Percentiles rank a stretch among this genome's conserved stretches.
phyloP scores from a whole-genome alignment of 1,140 invertebrate species.

The Musca domestica region DNA sequence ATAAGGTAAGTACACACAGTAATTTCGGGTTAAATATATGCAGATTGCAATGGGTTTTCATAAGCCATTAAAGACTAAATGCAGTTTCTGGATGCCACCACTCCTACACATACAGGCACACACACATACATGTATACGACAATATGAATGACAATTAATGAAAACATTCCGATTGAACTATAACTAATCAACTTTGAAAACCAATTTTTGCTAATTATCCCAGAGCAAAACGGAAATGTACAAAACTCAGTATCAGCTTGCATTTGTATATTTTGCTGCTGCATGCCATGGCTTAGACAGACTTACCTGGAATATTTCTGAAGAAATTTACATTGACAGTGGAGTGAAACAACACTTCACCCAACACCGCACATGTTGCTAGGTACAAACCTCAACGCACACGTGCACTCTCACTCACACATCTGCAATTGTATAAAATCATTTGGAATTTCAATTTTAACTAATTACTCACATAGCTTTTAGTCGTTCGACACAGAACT shows the following conservation, averaged over 20 bases:
- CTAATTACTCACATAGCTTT: slow-evolving; percentile 18
- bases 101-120: too few species aligned
- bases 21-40: too few species aligned
- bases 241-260: too few species aligned
- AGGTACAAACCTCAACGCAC: neutral
- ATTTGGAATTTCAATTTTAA: slow-evolving; percentile 20
- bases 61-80: too few species aligned
- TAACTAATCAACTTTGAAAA: slow-evolving; percentile 16
- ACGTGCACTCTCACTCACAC: neutral
- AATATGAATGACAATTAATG: neutral
- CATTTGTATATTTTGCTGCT: too few species aligned
- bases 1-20: too few species aligned
- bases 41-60: too few species aligned
- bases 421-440: neutral
- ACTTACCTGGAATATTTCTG: too few species aligned
- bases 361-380: neutral
- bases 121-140: neutral
- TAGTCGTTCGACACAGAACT: too few species aligned
- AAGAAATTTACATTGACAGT: too few species aligned
- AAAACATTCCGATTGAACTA: slow-evolving; percentile 14
- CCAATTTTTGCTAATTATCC: slow-evolving; percentile 20
- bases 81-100: too few species aligned
- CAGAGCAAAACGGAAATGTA: neutral
- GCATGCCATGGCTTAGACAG: neutral
- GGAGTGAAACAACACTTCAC: too few species aligned